These are phyloP conservation scores for Thrips palmi DNA, from an alignment of 1,140 invertebrate species.

Conservation along the genomic window DNA sequence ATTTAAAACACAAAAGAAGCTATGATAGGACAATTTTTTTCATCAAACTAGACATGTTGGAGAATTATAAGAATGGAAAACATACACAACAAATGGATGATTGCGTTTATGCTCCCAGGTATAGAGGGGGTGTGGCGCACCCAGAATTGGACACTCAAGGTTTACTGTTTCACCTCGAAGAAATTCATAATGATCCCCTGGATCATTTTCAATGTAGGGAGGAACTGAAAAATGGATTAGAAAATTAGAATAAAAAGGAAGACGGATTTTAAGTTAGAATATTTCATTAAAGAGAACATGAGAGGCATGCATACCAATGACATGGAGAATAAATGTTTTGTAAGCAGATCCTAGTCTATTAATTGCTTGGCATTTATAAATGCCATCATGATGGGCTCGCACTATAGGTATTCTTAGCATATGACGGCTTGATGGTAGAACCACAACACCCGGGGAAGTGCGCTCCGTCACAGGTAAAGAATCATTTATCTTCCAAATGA, in stretches of 20 bases:
- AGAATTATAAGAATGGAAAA: background rate
- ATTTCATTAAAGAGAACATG: constrained; percentile 9
- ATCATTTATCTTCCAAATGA: constrained; percentile 13
- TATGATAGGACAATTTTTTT: too few relatives aligned
- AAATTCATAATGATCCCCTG: constrained; percentile 11
- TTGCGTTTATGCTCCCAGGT: too few relatives aligned
- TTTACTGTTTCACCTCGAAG: constrained; percentile 9
- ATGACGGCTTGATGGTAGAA: constrained; percentile 9
- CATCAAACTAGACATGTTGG: background rate
- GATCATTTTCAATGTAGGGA: constrained; percentile 13
- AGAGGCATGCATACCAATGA: constrained; percentile 29
- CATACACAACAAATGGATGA: background rate
- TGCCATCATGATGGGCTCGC: constrained; percentile 22
- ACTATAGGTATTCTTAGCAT: constrained; percentile 15
- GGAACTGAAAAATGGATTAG: constrained; percentile 11
- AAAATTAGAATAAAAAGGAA: background rate
- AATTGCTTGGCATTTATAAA: constrained; percentile 30
- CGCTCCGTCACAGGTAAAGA: constrained; percentile 12
- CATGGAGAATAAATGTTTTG: constrained; percentile 27
- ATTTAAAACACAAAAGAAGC: too few relatives aligned
- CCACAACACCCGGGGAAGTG: constrained; percentile 14
- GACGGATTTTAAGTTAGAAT: background rate
- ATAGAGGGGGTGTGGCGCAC: too few relatives aligned
- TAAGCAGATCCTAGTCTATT: constrained; percentile 30
- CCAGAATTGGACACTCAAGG: constrained; percentile 14